Conservation (phyloP, 2,888 invertebrate genomes). For the Coleophora deauratella region DNA sequence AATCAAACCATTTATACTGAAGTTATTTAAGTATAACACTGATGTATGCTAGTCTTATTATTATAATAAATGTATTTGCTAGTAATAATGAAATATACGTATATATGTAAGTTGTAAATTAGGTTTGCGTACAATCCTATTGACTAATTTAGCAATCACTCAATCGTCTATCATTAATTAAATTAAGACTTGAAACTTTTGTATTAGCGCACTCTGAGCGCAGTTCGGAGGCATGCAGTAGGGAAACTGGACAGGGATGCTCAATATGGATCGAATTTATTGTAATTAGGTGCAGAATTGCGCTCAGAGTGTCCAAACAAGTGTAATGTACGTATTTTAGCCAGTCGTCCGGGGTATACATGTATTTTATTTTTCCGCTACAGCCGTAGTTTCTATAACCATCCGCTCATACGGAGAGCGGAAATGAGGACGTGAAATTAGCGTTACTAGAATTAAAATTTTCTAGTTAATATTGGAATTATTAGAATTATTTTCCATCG, state of each 20-base stretch:
- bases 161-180: constrained; percentile 23
- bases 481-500: background rate
- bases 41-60: constrained; percentile 72
- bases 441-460: no score
- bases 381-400: background rate
- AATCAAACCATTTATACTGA: constrained; percentile 37
- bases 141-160: constrained; percentile 42
- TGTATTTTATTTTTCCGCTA: background rate
- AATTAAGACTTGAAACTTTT: constrained; percentile 26
- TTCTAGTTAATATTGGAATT: no score
- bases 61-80: constrained; percentile 46
- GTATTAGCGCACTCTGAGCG: constrained; percentile 36
- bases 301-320: constrained; percentile 31
- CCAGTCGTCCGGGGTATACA: constrained; percentile 15
- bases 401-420: background rate
- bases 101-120: constrained; percentile 50
- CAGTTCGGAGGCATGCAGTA: constrained; percentile 19
- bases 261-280: constrained; percentile 28
- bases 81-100: constrained; percentile 31
- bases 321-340: constrained; percentile 19
- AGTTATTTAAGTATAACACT: constrained; percentile 47
- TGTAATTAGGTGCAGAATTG: constrained; percentile 22
- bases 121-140: constrained; percentile 37
- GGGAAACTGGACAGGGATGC: constrained; percentile 15
- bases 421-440: no score